Evolutionary conservation across 2,113 vertebrate species (phyloP).

Genomic region (Oreotrochilus melanogaster): DNA sequence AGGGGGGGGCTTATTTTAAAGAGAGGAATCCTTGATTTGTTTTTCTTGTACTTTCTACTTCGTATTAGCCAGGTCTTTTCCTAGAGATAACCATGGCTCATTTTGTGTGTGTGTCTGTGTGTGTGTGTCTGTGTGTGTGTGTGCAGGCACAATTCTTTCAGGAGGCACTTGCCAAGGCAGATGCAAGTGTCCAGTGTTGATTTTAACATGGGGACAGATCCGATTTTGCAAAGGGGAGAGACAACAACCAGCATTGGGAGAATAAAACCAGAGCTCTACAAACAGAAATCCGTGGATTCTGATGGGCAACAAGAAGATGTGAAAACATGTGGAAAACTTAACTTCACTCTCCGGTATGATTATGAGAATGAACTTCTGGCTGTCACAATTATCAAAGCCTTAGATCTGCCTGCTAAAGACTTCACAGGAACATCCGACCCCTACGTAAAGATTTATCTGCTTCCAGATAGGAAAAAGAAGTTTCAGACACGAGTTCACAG

Average conservation of each 20-base stretch:
- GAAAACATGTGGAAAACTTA: conserved; percentile 94
- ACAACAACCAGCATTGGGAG: conserved; percentile 94
- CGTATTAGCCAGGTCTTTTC: not conserved
- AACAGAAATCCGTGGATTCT: conserved; percentile 96
- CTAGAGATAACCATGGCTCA: conserved; percentile 3
- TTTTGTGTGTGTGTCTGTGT: not conserved
- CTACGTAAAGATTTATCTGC: conserved; percentile 97
- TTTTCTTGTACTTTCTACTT: not conserved
- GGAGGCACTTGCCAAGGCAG: conserved; percentile 94
- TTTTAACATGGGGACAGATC: conserved; percentile 88
- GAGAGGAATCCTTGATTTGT: not conserved
- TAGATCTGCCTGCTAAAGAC: conserved; percentile 96
- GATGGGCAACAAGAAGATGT: conserved; percentile 87
- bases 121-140: conserved; percentile 21
- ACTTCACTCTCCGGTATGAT: conserved; percentile 92
- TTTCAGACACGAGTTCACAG: conserved; percentile 97
- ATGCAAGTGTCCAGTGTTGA: conserved; percentile 96
- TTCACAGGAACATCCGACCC: conserved; percentile 96
- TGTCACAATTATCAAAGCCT: conserved; percentile 92
- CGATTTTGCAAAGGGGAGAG: conserved; percentile 86
- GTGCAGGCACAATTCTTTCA: conserved; percentile 95
- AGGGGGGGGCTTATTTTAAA: not conserved
- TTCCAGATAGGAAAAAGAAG: conserved; percentile 97
- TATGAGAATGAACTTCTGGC: conserved; percentile 93
- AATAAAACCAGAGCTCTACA: conserved; percentile 98